phyloP scores from a whole-genome alignment of 2,113 vertebrate species.

The Pseudopodoces humilis region DNA sequence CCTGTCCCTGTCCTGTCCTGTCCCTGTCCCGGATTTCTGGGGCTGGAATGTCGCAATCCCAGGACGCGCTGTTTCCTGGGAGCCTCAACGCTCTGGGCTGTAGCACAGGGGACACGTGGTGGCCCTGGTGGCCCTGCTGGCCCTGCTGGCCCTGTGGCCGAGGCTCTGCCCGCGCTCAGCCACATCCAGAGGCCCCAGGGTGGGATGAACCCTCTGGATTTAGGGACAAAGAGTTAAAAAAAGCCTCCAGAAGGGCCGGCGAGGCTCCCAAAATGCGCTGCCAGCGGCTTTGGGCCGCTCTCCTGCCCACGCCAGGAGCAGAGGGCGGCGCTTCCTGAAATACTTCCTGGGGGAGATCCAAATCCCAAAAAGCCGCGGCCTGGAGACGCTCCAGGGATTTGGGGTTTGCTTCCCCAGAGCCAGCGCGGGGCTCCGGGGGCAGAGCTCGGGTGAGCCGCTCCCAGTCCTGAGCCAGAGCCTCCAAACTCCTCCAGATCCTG shows the following conservation, averaged over 20 bases:
- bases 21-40: not conserved
- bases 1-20: not conserved
- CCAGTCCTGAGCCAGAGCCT: accelerated
- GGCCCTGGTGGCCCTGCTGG: not conserved
- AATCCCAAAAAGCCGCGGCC: not conserved
- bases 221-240: not conserved
- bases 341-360: not conserved
- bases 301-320: not conserved
- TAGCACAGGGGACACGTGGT: not conserved
- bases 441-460: not conserved
- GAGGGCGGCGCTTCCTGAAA: not conserved
- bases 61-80: not conserved
- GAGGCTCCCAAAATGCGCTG: not conserved
- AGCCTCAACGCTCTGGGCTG: not conserved
- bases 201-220: not conserved
- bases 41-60: not conserved
- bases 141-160: too few species aligned
- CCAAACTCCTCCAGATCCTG: accelerated
- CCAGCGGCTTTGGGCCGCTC: not conserved
- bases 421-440: not conserved
- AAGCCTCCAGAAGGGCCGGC: not conserved
- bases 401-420: not conserved
- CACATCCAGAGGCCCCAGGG: not conserved
- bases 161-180: not conserved
- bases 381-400: not conserved